Base-by-base conservation (phyloP, 2,797 vertebrate species). In the Enteromius unitaeniatus region DNA sequence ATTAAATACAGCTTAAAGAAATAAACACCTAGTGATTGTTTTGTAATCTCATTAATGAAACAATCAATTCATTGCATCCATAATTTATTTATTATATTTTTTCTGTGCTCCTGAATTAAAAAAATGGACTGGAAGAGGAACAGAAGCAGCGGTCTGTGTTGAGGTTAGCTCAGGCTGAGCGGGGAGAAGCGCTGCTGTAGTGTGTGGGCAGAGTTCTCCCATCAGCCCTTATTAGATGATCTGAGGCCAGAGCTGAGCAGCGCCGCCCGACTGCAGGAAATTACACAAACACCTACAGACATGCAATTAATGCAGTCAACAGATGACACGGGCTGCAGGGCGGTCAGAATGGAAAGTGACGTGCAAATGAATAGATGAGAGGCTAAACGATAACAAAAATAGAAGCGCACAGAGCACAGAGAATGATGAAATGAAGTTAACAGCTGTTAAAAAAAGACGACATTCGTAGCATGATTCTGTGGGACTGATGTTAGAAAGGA, bases 211-310 rank as follows among this genome's bases (percentile, higher is more conserved):
- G 60, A 78, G 47, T 28, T 55, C 58, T 65, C 42, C 76, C 73
- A 78, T 78, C 76, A 78, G 58, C 76, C 60, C 76, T 65, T 78
- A 78, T 78, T 78, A 78, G 37, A 19, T 64, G 75, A 64, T 78
- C 75, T 78, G 75, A 77, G 75, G 14, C 23, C 75, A 77, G 75
- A 1, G 47, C 13, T 1, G 47, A 53, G 72, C 72, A n/a, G 26
- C 13, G 72, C 28, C 5, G 28, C 47, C 47, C 72, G n/a, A 23
- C 51, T 21, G 21, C 73, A 62, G 75, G 58, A 78, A 78, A 65
- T 65, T 49, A 78, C 76, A 65, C 76, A 65, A 64, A 78, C 76
- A 78, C 76, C 23, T 64, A 78, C 76, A 78, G 60, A 78, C 60
- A 49, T 17, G 11, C 60, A 65, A 78, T 78, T 64, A 78, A 65